Percentiles rank a stretch among this genome's conserved stretches.
phyloP scores from a whole-genome alignment of 2,888 invertebrate species.

The Hydrotaea diabolus region DNA sequence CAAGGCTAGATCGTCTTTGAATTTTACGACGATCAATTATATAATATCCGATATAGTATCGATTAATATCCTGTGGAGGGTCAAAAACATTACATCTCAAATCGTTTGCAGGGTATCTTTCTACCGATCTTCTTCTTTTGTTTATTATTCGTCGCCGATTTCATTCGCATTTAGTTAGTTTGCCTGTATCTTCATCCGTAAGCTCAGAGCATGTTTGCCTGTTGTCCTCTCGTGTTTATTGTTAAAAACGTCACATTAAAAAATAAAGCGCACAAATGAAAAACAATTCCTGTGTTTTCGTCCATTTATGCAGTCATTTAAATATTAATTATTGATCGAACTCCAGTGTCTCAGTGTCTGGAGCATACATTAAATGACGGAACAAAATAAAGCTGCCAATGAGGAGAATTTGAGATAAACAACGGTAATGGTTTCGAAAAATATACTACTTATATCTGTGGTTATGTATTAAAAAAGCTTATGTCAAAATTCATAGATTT shows the following conservation, averaged over 20 bases:
- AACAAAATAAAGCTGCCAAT: not conserved
- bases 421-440: too few species aligned
- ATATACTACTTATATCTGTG: too few species aligned
- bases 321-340: conserved; percentile 13
- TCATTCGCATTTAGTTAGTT: not conserved
- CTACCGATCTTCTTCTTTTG: not conserved
- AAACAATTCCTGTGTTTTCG: not conserved
- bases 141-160: not conserved
- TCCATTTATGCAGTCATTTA: conserved; percentile 3
- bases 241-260: conserved; percentile 1
- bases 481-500: too few species aligned
- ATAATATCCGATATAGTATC: too few species aligned
- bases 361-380: not conserved
- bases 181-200: not conserved
- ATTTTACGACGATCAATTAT: too few species aligned
- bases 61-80: too few species aligned
- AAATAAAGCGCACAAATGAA: conserved; percentile 9
- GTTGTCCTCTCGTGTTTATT: not conserved
- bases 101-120: not conserved
- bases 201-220: not conserved
- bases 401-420: not conserved
- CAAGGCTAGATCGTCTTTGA: too few species aligned
- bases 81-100: not conserved
- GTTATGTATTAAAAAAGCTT: too few species aligned
- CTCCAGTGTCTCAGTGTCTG: not conserved